Evolutionary conservation across 2,797 vertebrate genomes (phyloP).

Genomic region (Bovichtus diacanthus): DNA sequence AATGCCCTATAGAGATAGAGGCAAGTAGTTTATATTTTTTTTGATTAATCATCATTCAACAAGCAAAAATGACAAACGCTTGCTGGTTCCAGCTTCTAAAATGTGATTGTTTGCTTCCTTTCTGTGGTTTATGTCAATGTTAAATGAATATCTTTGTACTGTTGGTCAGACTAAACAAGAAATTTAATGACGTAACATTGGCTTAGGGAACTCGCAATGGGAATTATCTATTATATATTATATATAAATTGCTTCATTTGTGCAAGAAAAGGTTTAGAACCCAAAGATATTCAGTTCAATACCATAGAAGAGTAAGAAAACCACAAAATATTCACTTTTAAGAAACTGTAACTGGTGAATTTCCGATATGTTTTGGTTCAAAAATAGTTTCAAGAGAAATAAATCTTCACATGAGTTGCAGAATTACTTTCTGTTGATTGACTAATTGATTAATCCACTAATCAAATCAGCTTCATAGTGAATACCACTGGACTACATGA

Average conservation of each 20-base stretch:
- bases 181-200: neutral
- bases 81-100: neutral
- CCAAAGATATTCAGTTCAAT: neutral
- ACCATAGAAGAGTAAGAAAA: neutral
- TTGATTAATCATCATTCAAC: neutral
- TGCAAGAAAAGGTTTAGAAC: neutral
- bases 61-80: neutral
- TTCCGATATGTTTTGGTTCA: rapidly evolving
- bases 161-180: neutral
- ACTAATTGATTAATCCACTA: neutral
- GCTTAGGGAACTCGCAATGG: neutral
- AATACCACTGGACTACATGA: neutral
- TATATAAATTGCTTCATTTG: neutral
- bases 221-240: too few species aligned
- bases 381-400: neutral
- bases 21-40: too few species aligned
- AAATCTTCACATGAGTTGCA: too few species aligned
- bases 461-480: neutral
- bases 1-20: too few species aligned
- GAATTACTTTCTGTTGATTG: neutral
- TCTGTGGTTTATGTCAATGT: neutral
- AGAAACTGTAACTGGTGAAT: too few species aligned
- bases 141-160: too few species aligned
- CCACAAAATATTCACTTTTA: neutral
- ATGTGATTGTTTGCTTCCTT: neutral